A percentile compares a stretch with the other conserved stretches of the same genome.
These are phyloP conservation scores for Peromyscus leucopus DNA, from an alignment of 2,113 vertebrate species.

Conservation along the genomic window DNA sequence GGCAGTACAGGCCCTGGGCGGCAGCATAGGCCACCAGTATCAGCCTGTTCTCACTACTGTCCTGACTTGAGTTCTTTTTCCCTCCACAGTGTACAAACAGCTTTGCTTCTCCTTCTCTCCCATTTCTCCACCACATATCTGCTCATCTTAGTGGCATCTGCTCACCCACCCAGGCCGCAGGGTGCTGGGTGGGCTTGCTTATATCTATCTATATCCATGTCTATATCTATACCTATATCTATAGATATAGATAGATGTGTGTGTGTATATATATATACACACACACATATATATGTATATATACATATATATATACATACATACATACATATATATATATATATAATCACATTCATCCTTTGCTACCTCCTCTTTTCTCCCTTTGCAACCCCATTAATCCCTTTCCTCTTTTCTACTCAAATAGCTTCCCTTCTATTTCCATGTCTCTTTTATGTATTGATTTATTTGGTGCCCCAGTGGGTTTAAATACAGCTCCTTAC, in stretches of 20 bases:
- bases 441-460: neutral
- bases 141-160: neutral
- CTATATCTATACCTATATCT: no score
- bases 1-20: neutral
- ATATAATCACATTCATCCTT: neutral
- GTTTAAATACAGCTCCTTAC: neutral
- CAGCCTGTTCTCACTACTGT: neutral
- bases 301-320: no score
- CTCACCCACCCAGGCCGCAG: neutral
- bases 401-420: neutral
- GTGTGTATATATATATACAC: neutral
- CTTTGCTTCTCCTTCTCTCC: neutral
- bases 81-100: neutral
- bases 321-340: neutral
- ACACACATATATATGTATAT: no score
- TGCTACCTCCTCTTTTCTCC: neutral
- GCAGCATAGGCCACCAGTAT: neutral
- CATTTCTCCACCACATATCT: neutral
- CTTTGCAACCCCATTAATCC: neutral
- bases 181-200: neutral
- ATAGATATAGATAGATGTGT: no score
- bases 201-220: neutral
- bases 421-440: neutral
- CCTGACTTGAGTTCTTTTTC: neutral
- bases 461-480: neutral